These are phyloP conservation scores for Hippoglossus stenolepis DNA, from an alignment of 2,113 vertebrate species.

Conservation along the genomic window DNA sequence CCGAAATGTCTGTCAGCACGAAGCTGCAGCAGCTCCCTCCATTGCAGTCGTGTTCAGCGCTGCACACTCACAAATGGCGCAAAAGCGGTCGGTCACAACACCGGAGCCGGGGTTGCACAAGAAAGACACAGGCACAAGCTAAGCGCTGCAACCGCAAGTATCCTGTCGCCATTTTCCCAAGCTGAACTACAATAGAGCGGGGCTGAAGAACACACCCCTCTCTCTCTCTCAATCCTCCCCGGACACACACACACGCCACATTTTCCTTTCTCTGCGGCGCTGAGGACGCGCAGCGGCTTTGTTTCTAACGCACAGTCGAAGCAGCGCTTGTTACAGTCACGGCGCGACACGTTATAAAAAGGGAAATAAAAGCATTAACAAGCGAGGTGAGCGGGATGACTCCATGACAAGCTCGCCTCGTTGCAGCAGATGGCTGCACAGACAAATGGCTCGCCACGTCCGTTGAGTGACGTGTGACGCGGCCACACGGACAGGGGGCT, in stretches of 20 bases:
- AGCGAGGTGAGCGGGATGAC: not conserved
- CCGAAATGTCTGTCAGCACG: conserved; percentile 23
- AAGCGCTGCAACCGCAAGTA: conserved; percentile 41
- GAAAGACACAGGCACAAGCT: conserved; percentile 1
- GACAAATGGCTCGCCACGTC: conserved; percentile 52
- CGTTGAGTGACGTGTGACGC: conserved; percentile 73
- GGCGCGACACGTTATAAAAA: not conserved
- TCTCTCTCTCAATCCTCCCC: conserved; percentile 1
- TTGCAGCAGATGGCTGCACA: conserved; percentile 54
- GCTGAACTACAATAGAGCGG: conserved; percentile 63
- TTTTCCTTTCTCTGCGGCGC: not conserved
- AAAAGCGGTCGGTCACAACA: conserved; percentile 20
- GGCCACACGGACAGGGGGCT: conserved; percentile 72
- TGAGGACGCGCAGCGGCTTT: not conserved
- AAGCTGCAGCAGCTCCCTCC: conserved; percentile 13
- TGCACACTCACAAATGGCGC: conserved; percentile 1
- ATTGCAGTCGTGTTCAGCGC: conserved; percentile 28
- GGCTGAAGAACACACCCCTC: conserved; percentile 53
- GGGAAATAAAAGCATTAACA: not conserved
- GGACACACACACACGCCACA: not conserved
- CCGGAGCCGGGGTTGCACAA: conserved; percentile 33
- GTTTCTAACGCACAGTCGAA: too few relatives aligned
- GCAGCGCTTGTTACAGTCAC: not conserved
- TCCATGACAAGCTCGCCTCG: conserved; percentile 37
- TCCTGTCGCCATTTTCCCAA: conserved; percentile 79